phyloP scores from a whole-genome alignment of 2,797 vertebrate species.

The Enteromius fasciolatus region DNA sequence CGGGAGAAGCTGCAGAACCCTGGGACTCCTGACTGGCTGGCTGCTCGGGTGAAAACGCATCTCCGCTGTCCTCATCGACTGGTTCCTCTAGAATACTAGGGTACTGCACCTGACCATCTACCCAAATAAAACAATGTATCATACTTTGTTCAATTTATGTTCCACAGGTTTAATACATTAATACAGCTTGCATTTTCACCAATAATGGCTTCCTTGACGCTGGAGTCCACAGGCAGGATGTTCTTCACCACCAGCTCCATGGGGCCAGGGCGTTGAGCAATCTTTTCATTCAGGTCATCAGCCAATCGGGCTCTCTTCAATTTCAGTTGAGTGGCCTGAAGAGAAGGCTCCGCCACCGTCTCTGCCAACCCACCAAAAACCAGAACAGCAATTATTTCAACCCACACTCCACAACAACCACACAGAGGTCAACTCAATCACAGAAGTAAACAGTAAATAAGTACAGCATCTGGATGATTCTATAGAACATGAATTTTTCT shows the following conservation, averaged over 20 bases:
- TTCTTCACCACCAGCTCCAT: constrained; percentile 99
- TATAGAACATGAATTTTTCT: not conserved
- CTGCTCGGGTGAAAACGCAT: constrained; percentile 93
- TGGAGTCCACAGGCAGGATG: constrained; percentile 95
- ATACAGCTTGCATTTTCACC: constrained; percentile 73
- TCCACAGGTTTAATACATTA: not conserved
- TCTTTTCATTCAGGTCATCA: constrained; percentile 96
- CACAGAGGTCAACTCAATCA: not conserved
- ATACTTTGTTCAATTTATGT: not conserved
- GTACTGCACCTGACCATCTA: constrained; percentile 88
- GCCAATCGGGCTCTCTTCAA: constrained; percentile 94
- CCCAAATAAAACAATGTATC: constrained; percentile 50
- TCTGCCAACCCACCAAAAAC: constrained; percentile 74
- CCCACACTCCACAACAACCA: constrained; percentile 21
- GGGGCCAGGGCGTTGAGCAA: constrained; percentile 94
- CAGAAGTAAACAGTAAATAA: not conserved
- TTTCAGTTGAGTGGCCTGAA: constrained; percentile 97
- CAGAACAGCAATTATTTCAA: constrained; percentile 11
- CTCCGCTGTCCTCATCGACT: constrained; percentile 93
- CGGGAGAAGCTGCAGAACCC: constrained; percentile 86
- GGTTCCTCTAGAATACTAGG: constrained; percentile 83
- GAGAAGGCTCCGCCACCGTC: constrained; percentile 93
- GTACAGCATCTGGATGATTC: not conserved
- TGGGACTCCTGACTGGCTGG: constrained; percentile 96
- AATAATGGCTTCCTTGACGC: constrained; percentile 93